These are phyloP conservation scores for Drosophila willistoni DNA, from an alignment of 1,140 invertebrate species.

Conservation along the genomic window DNA sequence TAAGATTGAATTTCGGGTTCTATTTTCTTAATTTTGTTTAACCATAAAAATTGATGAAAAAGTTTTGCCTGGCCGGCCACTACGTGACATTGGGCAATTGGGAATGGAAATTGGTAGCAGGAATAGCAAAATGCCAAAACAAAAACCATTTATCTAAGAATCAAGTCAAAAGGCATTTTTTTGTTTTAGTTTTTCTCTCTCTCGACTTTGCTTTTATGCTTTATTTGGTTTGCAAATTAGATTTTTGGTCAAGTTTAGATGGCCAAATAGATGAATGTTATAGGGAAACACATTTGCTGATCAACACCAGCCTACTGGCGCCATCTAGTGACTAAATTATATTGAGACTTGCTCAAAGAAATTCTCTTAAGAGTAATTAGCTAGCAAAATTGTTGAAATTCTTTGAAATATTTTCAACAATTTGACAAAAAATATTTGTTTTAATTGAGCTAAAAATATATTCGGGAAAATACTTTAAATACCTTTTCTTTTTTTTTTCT, in stretches of 20 bases:
- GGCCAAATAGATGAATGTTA: not conserved
- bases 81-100: slow-evolving; percentile 12
- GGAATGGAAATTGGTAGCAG: not conserved
- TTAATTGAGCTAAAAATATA: slow-evolving; percentile 3
- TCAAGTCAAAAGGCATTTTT: not conserved
- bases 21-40: not conserved
- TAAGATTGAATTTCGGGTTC: slow-evolving; percentile 1
- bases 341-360: too few species aligned
- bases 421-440: not conserved
- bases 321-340: too few species aligned
- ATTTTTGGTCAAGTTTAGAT: not conserved
- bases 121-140: not conserved
- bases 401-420: not conserved
- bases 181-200: slow-evolving; percentile 5
- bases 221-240: slow-evolving; percentile 8
- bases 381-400: not conserved
- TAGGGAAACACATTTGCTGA: not conserved
- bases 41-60: slow-evolving; percentile 8
- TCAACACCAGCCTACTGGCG: too few species aligned
- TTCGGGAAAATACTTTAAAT: not conserved
- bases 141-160: not conserved
- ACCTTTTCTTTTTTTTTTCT: too few species aligned
- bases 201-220: not conserved
- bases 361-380: not conserved
- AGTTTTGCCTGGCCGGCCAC: not conserved